A percentile compares a stretch with the other conserved stretches of the same genome.
Conservation (phyloP, 1,140 invertebrate genomes). For the Centruroides vittatus region DNA sequence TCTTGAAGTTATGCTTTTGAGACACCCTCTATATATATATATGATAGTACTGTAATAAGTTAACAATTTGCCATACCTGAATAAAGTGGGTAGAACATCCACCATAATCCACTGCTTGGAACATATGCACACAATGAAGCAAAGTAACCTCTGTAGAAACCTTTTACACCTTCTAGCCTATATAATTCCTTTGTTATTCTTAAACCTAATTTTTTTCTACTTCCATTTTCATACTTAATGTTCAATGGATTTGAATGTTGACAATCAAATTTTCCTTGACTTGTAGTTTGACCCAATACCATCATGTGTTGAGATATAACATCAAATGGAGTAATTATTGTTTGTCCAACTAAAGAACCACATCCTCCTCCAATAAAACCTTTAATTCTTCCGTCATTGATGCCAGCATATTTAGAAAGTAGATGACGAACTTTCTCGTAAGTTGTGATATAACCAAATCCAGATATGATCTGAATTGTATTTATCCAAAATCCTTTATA, state of each 20-base stretch:
- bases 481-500: constrained; percentile 83
- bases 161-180: constrained; percentile 58
- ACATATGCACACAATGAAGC: constrained; percentile 85
- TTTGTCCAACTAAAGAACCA: constrained; percentile 86
- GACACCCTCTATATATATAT: background rate
- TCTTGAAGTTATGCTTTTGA: background rate
- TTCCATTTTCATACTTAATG: constrained; percentile 23
- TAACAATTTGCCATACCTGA: constrained; percentile 51
- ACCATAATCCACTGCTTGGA: constrained; percentile 91
- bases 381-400: constrained; percentile 45
- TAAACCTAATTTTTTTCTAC: constrained; percentile 18
- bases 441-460: constrained; percentile 72
- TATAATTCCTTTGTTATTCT: constrained; percentile 54
- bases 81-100: constrained; percentile 87
- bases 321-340: constrained; percentile 91
- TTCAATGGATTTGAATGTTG: constrained; percentile 25
- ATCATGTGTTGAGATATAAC: constrained; percentile 93
- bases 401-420: constrained; percentile 43
- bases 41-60: background rate
- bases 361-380: constrained; percentile 56
- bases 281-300: constrained; percentile 51
- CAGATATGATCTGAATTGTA: constrained; percentile 52
- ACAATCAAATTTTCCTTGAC: background rate
- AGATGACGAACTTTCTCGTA: constrained; percentile 84
- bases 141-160: constrained; percentile 86